Percentiles rank a stretch among this genome's conserved stretches.
Evolutionary conservation across 2,797 vertebrate species (phyloP).

Genomic region (Mustela erminea): DNA sequence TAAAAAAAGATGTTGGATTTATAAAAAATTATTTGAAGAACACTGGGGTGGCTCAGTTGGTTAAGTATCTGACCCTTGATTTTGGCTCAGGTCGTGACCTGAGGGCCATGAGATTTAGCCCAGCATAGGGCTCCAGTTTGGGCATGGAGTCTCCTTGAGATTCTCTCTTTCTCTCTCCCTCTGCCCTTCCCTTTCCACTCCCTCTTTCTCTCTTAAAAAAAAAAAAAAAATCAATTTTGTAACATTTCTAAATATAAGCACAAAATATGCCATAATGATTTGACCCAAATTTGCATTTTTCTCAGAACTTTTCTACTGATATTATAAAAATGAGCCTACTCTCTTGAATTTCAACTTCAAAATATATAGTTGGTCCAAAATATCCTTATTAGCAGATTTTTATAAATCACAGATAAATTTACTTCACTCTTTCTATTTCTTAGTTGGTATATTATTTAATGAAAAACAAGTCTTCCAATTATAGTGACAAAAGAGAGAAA

Average conservation of each 20-base stretch:
- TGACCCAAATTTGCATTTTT: neutral
- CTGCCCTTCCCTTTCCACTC: neutral
- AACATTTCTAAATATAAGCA: slow-evolving; percentile 40
- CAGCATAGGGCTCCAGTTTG: neutral
- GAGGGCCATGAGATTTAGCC: neutral
- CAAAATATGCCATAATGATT: neutral
- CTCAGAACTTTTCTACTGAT: neutral
- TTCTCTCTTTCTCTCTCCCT: neutral
- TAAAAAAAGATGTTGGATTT: neutral
- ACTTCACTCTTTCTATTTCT: neutral
- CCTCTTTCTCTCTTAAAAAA: neutral
- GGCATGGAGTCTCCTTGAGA: neutral
- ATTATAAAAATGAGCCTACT: slow-evolving; percentile 18
- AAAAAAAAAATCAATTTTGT: neutral
- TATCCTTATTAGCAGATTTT: slow-evolving; percentile 21
- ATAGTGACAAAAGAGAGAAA: neutral
- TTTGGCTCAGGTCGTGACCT: neutral
- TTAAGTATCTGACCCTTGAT: neutral
- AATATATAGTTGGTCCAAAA: neutral
- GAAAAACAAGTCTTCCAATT: slow-evolving; percentile 16
- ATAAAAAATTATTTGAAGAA: neutral
- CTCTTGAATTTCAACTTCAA: slow-evolving; percentile 51
- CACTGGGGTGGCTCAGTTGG: neutral
- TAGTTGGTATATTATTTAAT: neutral
- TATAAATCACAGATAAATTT: neutral